Evolutionary conservation across 2,113 vertebrate genomes (phyloP).

Genomic region (Mionectes macconnelli): DNA sequence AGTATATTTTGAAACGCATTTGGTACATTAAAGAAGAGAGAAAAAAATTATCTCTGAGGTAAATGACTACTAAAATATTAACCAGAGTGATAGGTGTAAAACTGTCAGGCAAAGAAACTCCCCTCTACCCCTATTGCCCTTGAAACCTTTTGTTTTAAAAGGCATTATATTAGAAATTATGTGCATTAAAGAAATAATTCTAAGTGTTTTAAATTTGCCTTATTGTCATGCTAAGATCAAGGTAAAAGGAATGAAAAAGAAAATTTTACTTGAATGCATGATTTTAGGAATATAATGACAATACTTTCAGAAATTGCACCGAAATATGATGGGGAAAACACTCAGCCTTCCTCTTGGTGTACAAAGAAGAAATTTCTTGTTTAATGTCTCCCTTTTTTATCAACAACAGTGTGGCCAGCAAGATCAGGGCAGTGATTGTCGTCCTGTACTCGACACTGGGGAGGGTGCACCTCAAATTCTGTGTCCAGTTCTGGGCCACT

Average conservation of each 20-base stretch:
- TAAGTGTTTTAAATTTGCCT: neutral
- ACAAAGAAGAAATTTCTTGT: neutral
- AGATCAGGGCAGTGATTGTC: fast-evolving
- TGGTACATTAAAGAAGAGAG: neutral
- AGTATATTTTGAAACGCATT: neutral
- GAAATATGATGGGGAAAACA: neutral
- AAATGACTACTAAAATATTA: neutral
- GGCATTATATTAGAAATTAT: neutral
- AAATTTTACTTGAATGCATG: neutral
- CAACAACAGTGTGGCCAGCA: fast-evolving
- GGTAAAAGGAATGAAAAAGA: neutral
- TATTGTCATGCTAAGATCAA: neutral
- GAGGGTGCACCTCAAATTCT: neutral
- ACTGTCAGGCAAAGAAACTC: neutral
- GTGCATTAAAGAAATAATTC: neutral
- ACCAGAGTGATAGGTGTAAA: neutral
- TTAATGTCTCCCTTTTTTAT: neutral
- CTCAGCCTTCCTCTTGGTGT: neutral
- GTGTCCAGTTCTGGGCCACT: fast-evolving
- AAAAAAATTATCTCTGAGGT: neutral
- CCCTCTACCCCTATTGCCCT: fast-evolving
- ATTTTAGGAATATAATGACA: neutral
- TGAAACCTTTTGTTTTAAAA: neutral
- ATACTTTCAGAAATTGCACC: neutral
- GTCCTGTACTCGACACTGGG: neutral